Base-by-base conservation (phyloP, 2,888 invertebrate species). In the Cinara cedri region DNA sequence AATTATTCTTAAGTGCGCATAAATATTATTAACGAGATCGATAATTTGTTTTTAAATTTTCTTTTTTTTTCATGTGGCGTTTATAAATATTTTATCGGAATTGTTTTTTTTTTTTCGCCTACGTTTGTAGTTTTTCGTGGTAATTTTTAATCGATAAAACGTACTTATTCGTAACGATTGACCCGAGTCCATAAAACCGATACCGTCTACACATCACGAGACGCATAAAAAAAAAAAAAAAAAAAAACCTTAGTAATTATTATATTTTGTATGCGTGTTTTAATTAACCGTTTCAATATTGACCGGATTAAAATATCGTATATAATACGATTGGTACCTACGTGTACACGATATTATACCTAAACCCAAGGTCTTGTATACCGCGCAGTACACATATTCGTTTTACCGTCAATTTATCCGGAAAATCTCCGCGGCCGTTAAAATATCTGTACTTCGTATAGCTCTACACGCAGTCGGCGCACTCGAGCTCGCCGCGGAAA, bases 231-330 rank as follows among this genome's bases (percentile, higher is more conserved):
- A n/a, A n/a, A n/a, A n/a, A n/a, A n/a, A n/a, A n/a, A n/a, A n/a
- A n/a, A n/a, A 9, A 21, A 51, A 65, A 24, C 13, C 24, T 65
- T 75, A n/a, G n/a, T n/a, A 75, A 75, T 75, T 65, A 75, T 54
- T 44, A 42, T 54, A 42, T 34, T 34, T 34, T 34, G 6, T 4
- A 34, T 34, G 3, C 6, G 3, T 34, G 6, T 34, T 54, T 54
- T 75, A 75, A 75, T 75, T 54, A 65, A 21, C 54, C 24, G 3
- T 21, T n/a, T 11, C 11, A 13, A 34, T 51, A 13, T 51, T n/a
- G 34, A 74, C 42, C 51, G 51, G 21, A 65, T 72, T 19, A 13
- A 19, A 72, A n/a, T n/a, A n/a, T n/a, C n/a, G n/a, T n/a, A n/a
- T n/a, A n/a, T n/a, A n/a, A n/a, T n/a, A n/a, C n/a, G n/a, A n/a